Percentiles rank a stretch among this genome's conserved stretches.
These are phyloP conservation scores for Calameuta pallipes DNA, from an alignment of 2,888 invertebrate species.

Conservation along the genomic window DNA sequence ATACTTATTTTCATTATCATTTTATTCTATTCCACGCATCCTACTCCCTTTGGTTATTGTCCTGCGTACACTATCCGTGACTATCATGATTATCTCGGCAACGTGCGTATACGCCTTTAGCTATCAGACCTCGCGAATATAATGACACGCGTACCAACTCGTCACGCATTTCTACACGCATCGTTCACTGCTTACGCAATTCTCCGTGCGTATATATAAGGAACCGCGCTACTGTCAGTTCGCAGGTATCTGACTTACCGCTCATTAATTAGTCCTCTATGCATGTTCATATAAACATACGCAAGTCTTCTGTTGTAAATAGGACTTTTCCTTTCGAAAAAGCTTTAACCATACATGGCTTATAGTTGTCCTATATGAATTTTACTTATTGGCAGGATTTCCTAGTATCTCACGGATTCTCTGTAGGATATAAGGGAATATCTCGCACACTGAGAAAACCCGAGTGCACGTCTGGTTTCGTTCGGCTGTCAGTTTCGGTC, in stretches of 20 bases:
- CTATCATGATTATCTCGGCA: not conserved
- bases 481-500: conserved; percentile 61
- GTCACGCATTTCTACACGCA: conserved; percentile 20
- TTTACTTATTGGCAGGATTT: not conserved
- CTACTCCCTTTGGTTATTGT: not conserved
- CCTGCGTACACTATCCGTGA: not conserved
- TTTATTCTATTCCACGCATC: not conserved
- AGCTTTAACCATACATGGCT: not conserved
- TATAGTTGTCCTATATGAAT: not conserved
- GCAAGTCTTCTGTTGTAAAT: not conserved
- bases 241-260: not conserved
- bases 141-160: not conserved
- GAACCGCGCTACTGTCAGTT: not conserved
- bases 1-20: not conserved
- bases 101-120: conserved; percentile 5
- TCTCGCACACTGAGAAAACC: conserved; percentile 1
- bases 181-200: conserved; percentile 25
- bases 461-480: conserved; percentile 49
- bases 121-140: not conserved
- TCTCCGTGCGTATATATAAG: not conserved
- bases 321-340: not conserved
- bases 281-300: not conserved
- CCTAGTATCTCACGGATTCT: not conserved
- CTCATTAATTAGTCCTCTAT: not conserved
- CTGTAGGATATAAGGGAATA: not conserved